Conservation (phyloP, 2,113 vertebrate species). For the Nibea coibor region DNA sequence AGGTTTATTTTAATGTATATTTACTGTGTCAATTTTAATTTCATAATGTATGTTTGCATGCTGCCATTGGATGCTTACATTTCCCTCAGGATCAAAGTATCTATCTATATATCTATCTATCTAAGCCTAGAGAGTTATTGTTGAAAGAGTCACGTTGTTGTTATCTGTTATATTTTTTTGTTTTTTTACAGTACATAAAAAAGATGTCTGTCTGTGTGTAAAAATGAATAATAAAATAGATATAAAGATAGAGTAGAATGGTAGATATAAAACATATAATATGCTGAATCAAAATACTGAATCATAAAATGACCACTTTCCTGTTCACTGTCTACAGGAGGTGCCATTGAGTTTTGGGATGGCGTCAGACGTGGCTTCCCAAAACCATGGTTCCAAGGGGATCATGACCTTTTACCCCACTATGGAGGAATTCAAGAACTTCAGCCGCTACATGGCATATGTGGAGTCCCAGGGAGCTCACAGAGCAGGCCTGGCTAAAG, state of each 20-base stretch:
- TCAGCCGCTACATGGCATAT: slow-evolving; percentile 93
- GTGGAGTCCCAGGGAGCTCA: slow-evolving; percentile 96
- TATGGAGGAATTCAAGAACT: slow-evolving; percentile 92
- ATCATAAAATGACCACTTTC: neutral
- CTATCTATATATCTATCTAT: no score
- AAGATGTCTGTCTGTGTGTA: neutral
- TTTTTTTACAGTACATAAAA: no score
- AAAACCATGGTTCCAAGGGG: slow-evolving; percentile 83
- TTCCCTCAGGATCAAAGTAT: no score
- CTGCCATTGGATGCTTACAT: no score
- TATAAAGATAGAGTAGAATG: neutral
- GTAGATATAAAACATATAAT: neutral
- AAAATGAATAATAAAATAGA: neutral
- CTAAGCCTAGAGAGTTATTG: no score
- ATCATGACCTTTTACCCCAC: slow-evolving; percentile 97
- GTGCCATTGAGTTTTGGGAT: slow-evolving; percentile 69
- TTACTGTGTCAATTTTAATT: neutral
- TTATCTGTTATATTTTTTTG: neutral
- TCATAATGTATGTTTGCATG: no score
- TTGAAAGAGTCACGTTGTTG: neutral
- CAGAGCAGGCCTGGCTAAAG: slow-evolving; percentile 94
- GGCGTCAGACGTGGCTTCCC: slow-evolving; percentile 84
- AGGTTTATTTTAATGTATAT: neutral
- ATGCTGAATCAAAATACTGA: neutral
- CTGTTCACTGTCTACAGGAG: slow-evolving; percentile 39